Conservation (phyloP, 2,888 invertebrate species). For the Lycia hirtaria region DNA sequence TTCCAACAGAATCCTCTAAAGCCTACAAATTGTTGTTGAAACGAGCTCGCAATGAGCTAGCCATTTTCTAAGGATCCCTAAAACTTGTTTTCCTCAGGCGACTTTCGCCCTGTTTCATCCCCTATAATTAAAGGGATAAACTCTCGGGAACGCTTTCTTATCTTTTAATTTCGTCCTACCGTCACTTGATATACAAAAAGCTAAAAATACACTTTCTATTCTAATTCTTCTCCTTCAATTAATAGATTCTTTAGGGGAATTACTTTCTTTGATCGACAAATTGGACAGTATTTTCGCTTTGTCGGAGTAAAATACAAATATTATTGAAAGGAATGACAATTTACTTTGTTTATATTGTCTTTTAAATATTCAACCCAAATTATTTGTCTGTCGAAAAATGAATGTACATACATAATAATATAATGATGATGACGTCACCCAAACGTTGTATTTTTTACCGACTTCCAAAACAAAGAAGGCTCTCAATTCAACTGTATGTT, state of each 20-base stretch:
- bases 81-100: slow-evolving; percentile 22
- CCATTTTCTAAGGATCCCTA: slow-evolving; percentile 13
- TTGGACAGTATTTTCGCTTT: slow-evolving; percentile 16
- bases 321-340: neutral
- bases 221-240: slow-evolving; percentile 6
- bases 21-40: slow-evolving; percentile 18
- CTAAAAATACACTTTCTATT: slow-evolving; percentile 3
- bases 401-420: no score
- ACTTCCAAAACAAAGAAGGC: no score
- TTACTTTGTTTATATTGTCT: slow-evolving; percentile 3
- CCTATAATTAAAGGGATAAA: slow-evolving; percentile 28
- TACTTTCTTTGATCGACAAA: slow-evolving; percentile 21
- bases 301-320: slow-evolving; percentile 12
- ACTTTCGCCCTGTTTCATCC: slow-evolving; percentile 22
- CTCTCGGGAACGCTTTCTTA: slow-evolving; percentile 21
- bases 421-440: no score
- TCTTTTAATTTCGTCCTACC: slow-evolving; percentile 29
- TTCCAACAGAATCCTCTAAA: slow-evolving; percentile 8
- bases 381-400: neutral
- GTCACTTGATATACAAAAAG: slow-evolving; percentile 19
- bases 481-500: no score
- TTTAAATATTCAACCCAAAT: neutral
- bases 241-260: slow-evolving; percentile 22
- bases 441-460: no score
- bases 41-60: slow-evolving; percentile 20